Conservation (phyloP, 2,113 vertebrate species). For the Camelus dromedarius region DNA sequence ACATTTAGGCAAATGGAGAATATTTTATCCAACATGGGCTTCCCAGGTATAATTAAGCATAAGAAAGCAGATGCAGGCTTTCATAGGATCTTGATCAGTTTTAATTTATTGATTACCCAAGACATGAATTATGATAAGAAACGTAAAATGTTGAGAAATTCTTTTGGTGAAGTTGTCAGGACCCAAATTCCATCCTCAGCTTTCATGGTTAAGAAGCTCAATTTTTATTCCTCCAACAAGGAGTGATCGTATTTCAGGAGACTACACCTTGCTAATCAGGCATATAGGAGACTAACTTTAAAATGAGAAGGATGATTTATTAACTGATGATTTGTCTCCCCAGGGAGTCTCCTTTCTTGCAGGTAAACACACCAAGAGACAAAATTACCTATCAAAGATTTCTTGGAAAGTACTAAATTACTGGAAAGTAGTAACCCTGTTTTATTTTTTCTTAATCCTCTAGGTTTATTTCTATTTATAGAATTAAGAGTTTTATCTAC, state of each 20-base stretch:
- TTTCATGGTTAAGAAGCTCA: background rate
- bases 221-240: background rate
- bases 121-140: background rate
- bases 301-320: background rate
- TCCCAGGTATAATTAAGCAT: constrained; percentile 60
- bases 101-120: constrained; percentile 39
- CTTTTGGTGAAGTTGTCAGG: background rate
- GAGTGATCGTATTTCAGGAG: background rate
- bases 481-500: background rate
- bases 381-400: constrained; percentile 47
- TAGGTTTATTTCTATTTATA: background rate
- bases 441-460: background rate
- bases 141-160: background rate
- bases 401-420: background rate
- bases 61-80: constrained; percentile 14
- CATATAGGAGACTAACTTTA: background rate
- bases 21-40: constrained; percentile 51
- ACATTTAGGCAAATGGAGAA: constrained; percentile 43
- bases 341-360: background rate
- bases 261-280: constrained; percentile 31
- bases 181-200: background rate
- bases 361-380: constrained; percentile 41
- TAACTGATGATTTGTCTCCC: constrained; percentile 11
- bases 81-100: constrained; percentile 11
- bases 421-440: background rate